Evolutionary conservation across 1,140 invertebrate species (phyloP).

Genomic region (Heliconius hermathena): DNA sequence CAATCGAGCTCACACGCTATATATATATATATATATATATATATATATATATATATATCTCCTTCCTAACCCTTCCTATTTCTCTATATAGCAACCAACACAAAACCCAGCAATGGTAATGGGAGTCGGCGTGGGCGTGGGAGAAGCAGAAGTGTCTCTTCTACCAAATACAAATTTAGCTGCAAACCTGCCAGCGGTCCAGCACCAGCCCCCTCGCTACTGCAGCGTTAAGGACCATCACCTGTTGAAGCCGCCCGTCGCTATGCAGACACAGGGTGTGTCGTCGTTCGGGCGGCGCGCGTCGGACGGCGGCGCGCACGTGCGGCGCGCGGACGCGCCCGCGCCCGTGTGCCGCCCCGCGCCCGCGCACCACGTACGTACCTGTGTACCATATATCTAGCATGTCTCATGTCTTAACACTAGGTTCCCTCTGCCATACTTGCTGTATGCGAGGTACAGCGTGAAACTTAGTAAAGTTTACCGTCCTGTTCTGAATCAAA

Average conservation of each 20-base stretch:
- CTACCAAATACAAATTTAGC: conserved; percentile 83
- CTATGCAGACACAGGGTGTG: conserved; percentile 92
- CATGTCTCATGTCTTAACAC: no score
- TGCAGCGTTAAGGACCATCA: conserved; percentile 96
- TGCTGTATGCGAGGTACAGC: no score
- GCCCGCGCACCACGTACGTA: conserved; percentile 61
- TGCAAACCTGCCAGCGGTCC: conserved; percentile 70
- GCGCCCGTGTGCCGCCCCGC: conserved; percentile 42
- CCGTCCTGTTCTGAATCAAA: no score
- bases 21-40: no score
- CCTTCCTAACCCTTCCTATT: no score
- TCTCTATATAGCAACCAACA: not conserved
- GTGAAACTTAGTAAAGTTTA: no score
- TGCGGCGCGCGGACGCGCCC: conserved; percentile 81
- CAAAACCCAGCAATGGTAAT: not conserved
- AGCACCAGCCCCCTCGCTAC: conserved; percentile 86
- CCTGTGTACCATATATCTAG: no score
- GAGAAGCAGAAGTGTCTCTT: conserved; percentile 62
- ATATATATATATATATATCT: no score
- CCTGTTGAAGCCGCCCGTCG: conserved; percentile 94
- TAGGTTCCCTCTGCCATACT: no score
- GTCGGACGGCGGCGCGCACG: conserved; percentile 97
- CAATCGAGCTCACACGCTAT: no score
- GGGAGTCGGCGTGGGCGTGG: conserved; percentile 25
- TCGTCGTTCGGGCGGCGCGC: conserved; percentile 94